These are phyloP conservation scores for Polia nebulosa DNA, from an alignment of 2,888 invertebrate genomes.

Conservation along the genomic window DNA sequence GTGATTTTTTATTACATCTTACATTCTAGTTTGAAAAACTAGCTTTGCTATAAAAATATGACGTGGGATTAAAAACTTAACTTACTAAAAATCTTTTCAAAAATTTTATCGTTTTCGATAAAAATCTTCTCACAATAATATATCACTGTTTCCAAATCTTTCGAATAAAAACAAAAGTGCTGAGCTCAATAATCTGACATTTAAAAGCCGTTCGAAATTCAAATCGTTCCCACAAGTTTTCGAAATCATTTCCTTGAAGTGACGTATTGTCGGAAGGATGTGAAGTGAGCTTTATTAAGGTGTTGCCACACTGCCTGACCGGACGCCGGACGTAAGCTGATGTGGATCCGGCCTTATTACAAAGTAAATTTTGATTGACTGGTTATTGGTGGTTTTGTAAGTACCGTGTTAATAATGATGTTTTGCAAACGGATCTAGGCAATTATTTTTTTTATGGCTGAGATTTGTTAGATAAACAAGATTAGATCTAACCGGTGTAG, in stretches of 20 bases:
- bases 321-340: constrained; percentile 36
- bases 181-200: constrained; percentile 46
- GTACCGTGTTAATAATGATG: constrained; percentile 23
- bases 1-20: too few relatives aligned
- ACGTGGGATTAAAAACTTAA: too few relatives aligned
- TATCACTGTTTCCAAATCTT: constrained; percentile 27
- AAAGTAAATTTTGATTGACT: constrained; percentile 47
- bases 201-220: constrained; percentile 40
- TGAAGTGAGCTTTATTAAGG: constrained; percentile 51
- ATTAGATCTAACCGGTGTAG: constrained; percentile 11
- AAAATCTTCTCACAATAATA: constrained; percentile 13
- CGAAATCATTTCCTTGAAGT: constrained; percentile 54
- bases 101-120: background rate
- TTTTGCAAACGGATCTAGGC: constrained; percentile 44
- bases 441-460: constrained; percentile 31
- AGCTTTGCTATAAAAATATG: background rate
- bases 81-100: background rate
- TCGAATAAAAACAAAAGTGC: constrained; percentile 33
- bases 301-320: constrained; percentile 58
- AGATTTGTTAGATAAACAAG: constrained; percentile 28
- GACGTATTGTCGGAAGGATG: constrained; percentile 59
- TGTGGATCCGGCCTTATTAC: constrained; percentile 60
- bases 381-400: constrained; percentile 45
- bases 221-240: constrained; percentile 59
- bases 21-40: too few relatives aligned